phyloP scores from a whole-genome alignment of 1,140 invertebrate species.

The Anthonomus grandis region DNA sequence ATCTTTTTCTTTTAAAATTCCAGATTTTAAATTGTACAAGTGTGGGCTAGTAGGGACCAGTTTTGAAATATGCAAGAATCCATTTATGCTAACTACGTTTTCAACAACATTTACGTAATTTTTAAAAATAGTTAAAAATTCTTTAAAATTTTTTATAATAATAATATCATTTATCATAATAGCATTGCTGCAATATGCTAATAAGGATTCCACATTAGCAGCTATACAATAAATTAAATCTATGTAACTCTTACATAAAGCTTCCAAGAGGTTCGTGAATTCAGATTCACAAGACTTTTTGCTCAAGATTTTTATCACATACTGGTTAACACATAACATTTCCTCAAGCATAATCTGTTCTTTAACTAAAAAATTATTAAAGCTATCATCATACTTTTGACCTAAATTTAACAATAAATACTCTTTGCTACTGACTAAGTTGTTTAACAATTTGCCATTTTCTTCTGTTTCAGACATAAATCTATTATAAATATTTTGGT shows the following conservation, averaged over 20 bases:
- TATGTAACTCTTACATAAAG: conserved; percentile 62
- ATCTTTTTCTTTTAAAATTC: conserved; percentile 56
- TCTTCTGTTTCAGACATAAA: conserved; percentile 3
- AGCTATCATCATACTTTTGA: conserved; percentile 21
- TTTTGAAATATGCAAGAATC: conserved; percentile 64
- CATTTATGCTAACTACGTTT: conserved; percentile 70
- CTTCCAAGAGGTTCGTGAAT: conserved; percentile 61
- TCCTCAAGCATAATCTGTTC: conserved; percentile 69
- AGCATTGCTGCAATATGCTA: conserved; percentile 61
- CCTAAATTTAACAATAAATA: conserved; percentile 28
- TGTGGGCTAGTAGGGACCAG: conserved; percentile 58
- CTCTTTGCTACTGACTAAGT: conserved; percentile 30
- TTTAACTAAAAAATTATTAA: conserved; percentile 36
- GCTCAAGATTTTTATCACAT: conserved; percentile 60
- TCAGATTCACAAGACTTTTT: conserved; percentile 56
- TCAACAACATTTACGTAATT: conserved; percentile 71
- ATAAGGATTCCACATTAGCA: conserved; percentile 63
- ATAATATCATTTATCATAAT: conserved; percentile 63
- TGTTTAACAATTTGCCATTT: conserved; percentile 19
- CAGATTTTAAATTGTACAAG: conserved; percentile 52
- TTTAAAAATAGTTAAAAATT: conserved; percentile 69
- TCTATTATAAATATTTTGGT: conserved; percentile 10
- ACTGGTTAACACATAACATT: conserved; percentile 60
- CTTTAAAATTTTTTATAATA: conserved; percentile 67
- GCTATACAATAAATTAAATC: conserved; percentile 69